Base-by-base conservation (phyloP, 2,888 invertebrate genomes). In the Allophyes oxyacanthae region DNA sequence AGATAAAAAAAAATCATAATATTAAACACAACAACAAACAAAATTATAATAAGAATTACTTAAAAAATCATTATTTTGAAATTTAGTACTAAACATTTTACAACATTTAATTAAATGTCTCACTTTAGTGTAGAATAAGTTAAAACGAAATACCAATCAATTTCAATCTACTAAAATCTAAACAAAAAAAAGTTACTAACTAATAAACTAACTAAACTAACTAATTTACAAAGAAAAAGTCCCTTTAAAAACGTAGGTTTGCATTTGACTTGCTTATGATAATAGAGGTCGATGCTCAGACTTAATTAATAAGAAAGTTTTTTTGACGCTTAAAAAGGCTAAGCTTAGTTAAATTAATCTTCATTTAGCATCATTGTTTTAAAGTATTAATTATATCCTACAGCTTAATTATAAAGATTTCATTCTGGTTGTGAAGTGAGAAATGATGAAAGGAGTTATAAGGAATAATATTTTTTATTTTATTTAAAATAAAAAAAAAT, bases 301-400 rank as follows among this genome's bases (percentile, higher is more conserved):
- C 8, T 54, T 57, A 32, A 58, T 72, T 46, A 72, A 48, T 60
- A 55, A 69, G 51, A 64, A 46, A 56, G 51, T 58, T 71, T 62
- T 68, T 59, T 38, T 26, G 56, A 48, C 44, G 57, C 44, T 43
- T 28, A 32, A 2, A 55, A 51, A 56, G 53, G 41, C 41, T 72
- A 56, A 50, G 41, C 41, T 72, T 60, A 45, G 13, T 32, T 38
- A 50, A 46, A 71, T 63, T 54, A 64, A 59, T 62, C 49, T 55
- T 50, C 33, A 66, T 55, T 55, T 52, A 53, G 32, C 44, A 33
- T 42, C 15, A 25, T 42, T 11, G 32, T 11, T 40, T 40, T 55
- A 0, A 34, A 32, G 44, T 38, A 32, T 45, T 64, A 40, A 49
- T 68, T 54, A 41, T 26, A 30, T 48, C 14, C 36, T 32, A 8